Evolutionary conservation across 2,888 invertebrate species (phyloP), one percentile per base, ranked within the genome.

Genomic region (Andrena praecox): DNA sequence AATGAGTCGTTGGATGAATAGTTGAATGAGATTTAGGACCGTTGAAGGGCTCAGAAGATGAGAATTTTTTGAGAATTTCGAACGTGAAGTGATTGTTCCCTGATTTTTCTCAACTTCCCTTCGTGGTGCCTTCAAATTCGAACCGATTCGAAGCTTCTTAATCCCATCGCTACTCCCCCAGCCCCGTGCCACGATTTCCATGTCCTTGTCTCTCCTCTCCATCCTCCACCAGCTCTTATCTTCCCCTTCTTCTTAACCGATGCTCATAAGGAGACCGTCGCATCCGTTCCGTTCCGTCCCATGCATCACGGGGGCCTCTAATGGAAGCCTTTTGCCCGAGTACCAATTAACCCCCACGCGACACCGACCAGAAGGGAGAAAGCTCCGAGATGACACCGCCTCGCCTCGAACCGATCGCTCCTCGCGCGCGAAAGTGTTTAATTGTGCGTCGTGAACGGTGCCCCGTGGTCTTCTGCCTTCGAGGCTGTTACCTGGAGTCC

Each of bases 291-390:
- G 54, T 87, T 71, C 85, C 69, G 72, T 76, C 84, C 84, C 60
- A 75, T 79, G 72, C 71, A 78, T 85, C 78, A 68, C 78, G 63
- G 29, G n/a, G 56, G 42, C 70, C 73, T 75, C 78, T 87, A 87
- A 87, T 88, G 88, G 88, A 87, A 88, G 84, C 80, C 84, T 84
- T 82, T 86, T 77, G 71, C 78, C 77, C 80, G 67, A 75, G 76
- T 74, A 68, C 84, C 84, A 87, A 85, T 87, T 87, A 85, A 87
- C 84, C 84, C 79, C 73, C 79, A 71, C 84, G 77, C 77, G 86
- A 88, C 77, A 83, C 77, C 63, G 33, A 27, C 20, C 42, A 33
- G 27, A 42, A 12, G 50, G 20, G 72, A 74, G 77, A 77, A 77
- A 82, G 74, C 69, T 66, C 56, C 60, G 24, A 27, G 50, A 52